These are phyloP conservation scores for Conchocele bisecta DNA, from an alignment of 2,888 invertebrate genomes.

Conservation along the genomic window DNA sequence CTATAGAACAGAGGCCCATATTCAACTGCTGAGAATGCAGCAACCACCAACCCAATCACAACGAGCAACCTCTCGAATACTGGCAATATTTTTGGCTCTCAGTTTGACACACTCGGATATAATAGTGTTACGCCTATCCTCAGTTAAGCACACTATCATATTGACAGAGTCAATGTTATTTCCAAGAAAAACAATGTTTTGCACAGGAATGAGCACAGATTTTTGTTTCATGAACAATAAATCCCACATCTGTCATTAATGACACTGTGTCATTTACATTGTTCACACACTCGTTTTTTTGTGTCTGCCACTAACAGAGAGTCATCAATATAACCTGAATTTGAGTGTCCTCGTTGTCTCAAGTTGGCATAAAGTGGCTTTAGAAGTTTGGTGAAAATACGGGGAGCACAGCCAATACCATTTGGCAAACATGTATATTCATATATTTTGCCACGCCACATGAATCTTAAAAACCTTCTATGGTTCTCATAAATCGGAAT, in stretches of 20 bases:
- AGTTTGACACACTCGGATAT: background rate
- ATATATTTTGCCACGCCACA: slow-evolving; percentile 39
- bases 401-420: slow-evolving; percentile 41
- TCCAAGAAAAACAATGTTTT: slow-evolving; percentile 33
- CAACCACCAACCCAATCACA: no score
- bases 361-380: slow-evolving; percentile 46
- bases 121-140: slow-evolving; percentile 10
- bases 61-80: no score
- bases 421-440: slow-evolving; percentile 47
- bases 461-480: slow-evolving; percentile 37
- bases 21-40: no score
- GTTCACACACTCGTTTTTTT: slow-evolving; percentile 17
- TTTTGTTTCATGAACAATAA: slow-evolving; percentile 40
- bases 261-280: slow-evolving; percentile 30
- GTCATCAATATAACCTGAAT: slow-evolving; percentile 55
- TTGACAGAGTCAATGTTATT: slow-evolving; percentile 32
- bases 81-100: no score
- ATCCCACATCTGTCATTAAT: slow-evolving; percentile 28
- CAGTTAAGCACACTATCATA: slow-evolving; percentile 41
- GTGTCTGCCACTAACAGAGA: slow-evolving; percentile 22
- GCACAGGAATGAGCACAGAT: slow-evolving; percentile 31
- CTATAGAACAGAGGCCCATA: no score
- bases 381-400: slow-evolving; percentile 54
- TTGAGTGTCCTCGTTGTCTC: slow-evolving; percentile 32
- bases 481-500: slow-evolving; percentile 30